Percentiles rank a stretch among this genome's conserved stretches.
These are phyloP conservation scores for Parus major DNA, from an alignment of 2,113 vertebrate genomes.

Conservation along the genomic window DNA sequence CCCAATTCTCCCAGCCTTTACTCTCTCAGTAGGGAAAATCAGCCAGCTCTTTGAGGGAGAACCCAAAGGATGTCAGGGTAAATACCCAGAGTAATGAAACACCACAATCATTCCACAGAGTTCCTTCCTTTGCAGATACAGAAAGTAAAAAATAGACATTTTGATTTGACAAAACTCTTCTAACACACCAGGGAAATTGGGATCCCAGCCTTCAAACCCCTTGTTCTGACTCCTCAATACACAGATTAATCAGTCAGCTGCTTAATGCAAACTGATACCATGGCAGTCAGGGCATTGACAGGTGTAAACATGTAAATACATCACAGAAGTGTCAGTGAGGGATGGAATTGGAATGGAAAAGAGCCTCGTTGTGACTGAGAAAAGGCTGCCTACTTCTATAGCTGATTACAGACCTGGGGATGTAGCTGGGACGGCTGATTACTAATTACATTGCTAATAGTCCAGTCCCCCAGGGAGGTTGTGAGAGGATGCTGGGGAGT, in stretches of 20 bases:
- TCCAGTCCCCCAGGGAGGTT: neutral
- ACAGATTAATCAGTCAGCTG: neutral
- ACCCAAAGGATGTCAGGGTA: neutral
- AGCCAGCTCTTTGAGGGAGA: neutral
- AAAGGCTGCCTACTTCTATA: neutral
- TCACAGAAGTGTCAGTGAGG: neutral
- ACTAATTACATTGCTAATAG: neutral
- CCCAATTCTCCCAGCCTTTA: neutral
- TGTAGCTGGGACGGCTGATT: neutral
- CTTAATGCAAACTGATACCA: neutral
- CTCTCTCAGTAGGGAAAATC: neutral
- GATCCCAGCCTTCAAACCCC: neutral
- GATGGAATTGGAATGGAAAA: neutral
- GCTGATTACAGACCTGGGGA: neutral
- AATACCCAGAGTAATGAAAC: neutral
- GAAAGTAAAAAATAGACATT: neutral
- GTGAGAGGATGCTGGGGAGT: neutral
- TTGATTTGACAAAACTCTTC: neutral
- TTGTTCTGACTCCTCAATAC: neutral
- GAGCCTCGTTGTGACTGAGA: neutral
- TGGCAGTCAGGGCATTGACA: rapidly evolving
- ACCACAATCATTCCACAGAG: neutral
- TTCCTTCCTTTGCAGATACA: neutral
- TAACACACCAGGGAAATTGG: neutral
- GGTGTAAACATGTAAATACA: neutral